Base-by-base conservation (phyloP, 2,797 vertebrate species). In the Tangara arthus region DNA sequence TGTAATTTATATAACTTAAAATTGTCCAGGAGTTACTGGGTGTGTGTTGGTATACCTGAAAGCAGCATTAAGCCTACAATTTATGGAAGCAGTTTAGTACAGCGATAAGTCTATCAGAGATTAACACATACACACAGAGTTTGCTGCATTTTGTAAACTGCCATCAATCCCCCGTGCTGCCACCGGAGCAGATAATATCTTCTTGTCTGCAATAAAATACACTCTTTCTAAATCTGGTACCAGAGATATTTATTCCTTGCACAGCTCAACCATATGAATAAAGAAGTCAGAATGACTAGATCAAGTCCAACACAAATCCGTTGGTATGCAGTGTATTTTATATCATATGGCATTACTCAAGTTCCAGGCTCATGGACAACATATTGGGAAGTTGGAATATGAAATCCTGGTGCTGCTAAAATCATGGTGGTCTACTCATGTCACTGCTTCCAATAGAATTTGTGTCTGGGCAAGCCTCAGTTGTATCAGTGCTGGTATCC, bases 161-260 rank as follows among this genome's bases (percentile, higher is more conserved):
- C 77, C 68, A 77, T 94, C 77, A 95, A 60, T 91, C 64, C 89
- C 73, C 59, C 17, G 2, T 46, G 55, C 73, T 90, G 85, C 66
- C 66, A 94, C 41, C 68, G 83, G 59, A 82, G 66, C 35, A 93
- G 82, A 95, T 76, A 89, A 4, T 53, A 93, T 95, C 91, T 90
- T 86, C 89, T 82, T 10, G 2, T 83, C 92, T 86, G 81, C 59
- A 88, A 52, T 76, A 76, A 95, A 92, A 91, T 63, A 69, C 15
- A 60, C 7, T 91, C 42, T 56, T 92, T 90, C 82, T 93, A 92
- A 93, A 96, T 88, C 87, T 88, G 85, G 85, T 87, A 88, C 49
- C 35, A 91, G 87, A 88, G 90, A 94, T 93, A 80, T 91, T 95
- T 95, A 90, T 90, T 93, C 42, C 42, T 90, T 81, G 44, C 79